These are phyloP conservation scores for Nomada ferruginata DNA, from an alignment of 2,888 invertebrate genomes.

Conservation along the genomic window DNA sequence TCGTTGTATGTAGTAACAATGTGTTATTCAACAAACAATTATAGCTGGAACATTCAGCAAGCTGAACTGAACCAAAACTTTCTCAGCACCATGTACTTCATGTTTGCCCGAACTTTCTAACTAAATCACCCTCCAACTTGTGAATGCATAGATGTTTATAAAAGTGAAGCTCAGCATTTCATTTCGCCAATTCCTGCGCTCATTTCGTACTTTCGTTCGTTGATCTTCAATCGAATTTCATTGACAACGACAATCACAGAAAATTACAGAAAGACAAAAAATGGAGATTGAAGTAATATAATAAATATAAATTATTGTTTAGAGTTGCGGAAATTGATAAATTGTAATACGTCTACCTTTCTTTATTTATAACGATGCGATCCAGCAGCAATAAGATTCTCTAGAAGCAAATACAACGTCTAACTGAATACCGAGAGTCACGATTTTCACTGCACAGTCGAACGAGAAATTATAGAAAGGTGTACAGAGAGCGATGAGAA, in stretches of 20 bases:
- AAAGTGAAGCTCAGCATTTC: constrained; percentile 17
- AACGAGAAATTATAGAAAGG: no score
- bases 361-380: no score
- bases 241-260: neutral
- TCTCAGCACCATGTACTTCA: constrained; percentile 20
- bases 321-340: no score
- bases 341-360: no score
- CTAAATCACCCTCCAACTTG: constrained; percentile 12
- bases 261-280: neutral
- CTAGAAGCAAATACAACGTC: no score
- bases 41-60: constrained; percentile 22
- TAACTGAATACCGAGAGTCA: no score
- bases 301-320: no score
- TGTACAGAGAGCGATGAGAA: no score
- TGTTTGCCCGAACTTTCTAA: constrained; percentile 29
- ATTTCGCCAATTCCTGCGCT: neutral
- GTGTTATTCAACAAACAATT: constrained; percentile 13
- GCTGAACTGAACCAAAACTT: constrained; percentile 22
- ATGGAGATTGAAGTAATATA: no score
- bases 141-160: constrained; percentile 25
- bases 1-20: neutral
- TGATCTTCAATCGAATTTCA: neutral
- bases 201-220: neutral
- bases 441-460: no score
- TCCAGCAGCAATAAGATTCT: no score